phyloP scores from a whole-genome alignment of 2,113 vertebrate genomes.

The Mionectes macconnelli region DNA sequence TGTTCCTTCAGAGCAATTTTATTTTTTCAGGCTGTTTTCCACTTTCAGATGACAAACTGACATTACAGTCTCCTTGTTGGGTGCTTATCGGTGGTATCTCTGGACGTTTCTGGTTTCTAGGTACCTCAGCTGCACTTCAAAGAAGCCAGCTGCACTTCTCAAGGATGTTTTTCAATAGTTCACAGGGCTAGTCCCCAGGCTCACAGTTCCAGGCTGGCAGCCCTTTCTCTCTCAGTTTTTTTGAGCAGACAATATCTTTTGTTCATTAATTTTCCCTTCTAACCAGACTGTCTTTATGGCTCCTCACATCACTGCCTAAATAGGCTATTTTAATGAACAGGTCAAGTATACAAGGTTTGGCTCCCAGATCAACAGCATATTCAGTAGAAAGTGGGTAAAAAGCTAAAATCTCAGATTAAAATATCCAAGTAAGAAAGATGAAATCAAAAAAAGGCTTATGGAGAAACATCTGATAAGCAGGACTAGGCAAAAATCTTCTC shows the following conservation, averaged over 20 bases:
- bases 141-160: neutral
- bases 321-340: neutral
- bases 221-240: neutral
- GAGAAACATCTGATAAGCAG: neutral
- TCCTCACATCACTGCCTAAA: neutral
- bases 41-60: neutral
- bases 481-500: neutral
- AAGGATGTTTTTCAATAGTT: neutral
- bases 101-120: neutral
- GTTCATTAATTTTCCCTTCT: neutral
- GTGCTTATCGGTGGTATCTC: neutral
- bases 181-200: neutral
- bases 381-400: neutral
- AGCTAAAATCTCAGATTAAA: neutral
- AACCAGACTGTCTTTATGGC: neutral
- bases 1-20: neutral
- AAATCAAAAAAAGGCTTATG: neutral
- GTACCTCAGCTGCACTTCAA: neutral
- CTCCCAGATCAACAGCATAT: neutral
- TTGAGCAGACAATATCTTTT: neutral
- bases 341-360: neutral
- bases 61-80: neutral
- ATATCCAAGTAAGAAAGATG: neutral
- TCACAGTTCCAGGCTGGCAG: rapidly evolving
- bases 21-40: neutral